Evolutionary conservation across 64 coral and sea anemone species (phyloP), one percentile per base, ranked within the genome.

Genomic region (Porites australiensis): DNA sequence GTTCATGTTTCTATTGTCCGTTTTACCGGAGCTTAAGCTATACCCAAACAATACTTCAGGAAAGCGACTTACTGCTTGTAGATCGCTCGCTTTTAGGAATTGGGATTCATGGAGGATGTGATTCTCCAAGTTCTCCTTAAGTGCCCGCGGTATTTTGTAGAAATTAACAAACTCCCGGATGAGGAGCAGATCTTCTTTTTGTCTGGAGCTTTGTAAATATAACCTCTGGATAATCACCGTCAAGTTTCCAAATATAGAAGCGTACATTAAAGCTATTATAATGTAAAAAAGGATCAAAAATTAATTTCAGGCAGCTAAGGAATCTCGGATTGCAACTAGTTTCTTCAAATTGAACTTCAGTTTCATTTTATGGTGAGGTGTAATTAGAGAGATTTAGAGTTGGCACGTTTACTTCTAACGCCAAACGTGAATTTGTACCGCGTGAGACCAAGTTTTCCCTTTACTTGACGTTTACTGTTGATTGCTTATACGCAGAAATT

Each of bases 201-300:
- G 93, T 37, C 68, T 92, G 1, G 91, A 91, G 13, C 83, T 98
- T 80, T 86, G 82, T 37, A 94, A 71, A 70, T 96, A 98, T 2
- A 98, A 79, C 13, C 97, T 82, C 69, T 98, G 97, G 57, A 98
- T 95, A 75, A 98, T 96, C 14, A 94, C 97, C 20, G 97, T 98
- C 81, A 98, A 79, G 52, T 98, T 98, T 71, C 97, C 97, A 91
- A 98, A 98, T 85, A 98, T 96, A 8, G 97, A 91, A 16, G 97
- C 97, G 58, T 93, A 98, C 97, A 98, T 96, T 65, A 98, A 70
- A 57, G 97, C 97, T 98, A 58, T 6, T 20, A 73, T 46, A 22
- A 77, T 61, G 47, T 11, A 70, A 53, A 47, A 46, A 3, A 50
- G 37, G 60, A 44, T 71, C 47, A 57, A 57, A 9, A 7, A 5